Evolutionary conservation across 2,797 vertebrate species (phyloP), one percentile per base, ranked within the genome.

Genomic region (Channa striata): DNA sequence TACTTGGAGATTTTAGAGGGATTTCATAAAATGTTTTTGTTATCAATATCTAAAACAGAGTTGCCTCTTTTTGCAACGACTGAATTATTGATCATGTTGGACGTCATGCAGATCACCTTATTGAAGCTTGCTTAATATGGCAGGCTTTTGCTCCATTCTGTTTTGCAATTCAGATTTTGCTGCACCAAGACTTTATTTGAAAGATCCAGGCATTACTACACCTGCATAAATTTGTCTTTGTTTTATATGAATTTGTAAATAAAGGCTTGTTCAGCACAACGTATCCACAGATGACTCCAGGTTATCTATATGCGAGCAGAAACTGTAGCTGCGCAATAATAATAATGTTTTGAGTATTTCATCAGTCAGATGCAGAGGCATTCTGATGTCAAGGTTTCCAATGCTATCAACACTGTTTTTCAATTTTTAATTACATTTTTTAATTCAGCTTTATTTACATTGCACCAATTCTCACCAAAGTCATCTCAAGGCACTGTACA

Each of bases 141-240:
- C 60, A 53, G 30, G 1, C 49, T 76, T 64, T 75, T 59, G 7
- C 72, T 75, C 59, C 5, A 0, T n/a, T 64, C 65, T 84, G 37
- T 49, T 89, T 87, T 86, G 81, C 78, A 87, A 68, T 83, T 67
- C 81, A 85, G 66, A 88, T 87, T 81, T 74, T 0, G 2, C 61
- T 71, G 63, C 53, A 11, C 56, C 62, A 59, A 59, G 36, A 21
- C 20, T 66, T 60, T 46, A 37, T 53, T 72, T 64, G 19, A 19
- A 61, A 48, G 50, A 59, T 14, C 48, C 20, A 30, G 12, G 40
- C 47, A 30, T 67, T 56, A 52, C 56, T 66, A 68, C 36, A 36
- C 40, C 44, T 6, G 43, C 49, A 78, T 70, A 66, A 47, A 79
- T 76, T 56, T 76, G 25, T 9, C 9, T 50, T 56, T 44, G 37